Percentiles rank a stretch among this genome's conserved stretches.
Conservation (phyloP, 2,797 vertebrate genomes). For the Pelodytes ibericus region DNA sequence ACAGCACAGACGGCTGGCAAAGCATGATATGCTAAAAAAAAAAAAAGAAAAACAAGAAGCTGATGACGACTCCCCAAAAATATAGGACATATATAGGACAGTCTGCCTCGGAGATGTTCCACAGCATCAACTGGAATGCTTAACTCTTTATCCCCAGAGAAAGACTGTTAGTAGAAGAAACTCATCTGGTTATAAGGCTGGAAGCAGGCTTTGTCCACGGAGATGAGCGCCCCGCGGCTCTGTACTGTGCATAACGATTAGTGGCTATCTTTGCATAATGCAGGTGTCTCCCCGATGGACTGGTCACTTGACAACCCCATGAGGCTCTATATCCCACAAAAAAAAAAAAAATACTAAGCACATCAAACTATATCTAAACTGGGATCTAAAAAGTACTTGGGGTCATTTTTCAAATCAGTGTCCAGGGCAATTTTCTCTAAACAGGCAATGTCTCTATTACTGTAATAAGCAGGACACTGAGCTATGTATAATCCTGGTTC, state of each 20-base stretch:
- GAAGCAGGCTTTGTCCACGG: conserved; percentile 29
- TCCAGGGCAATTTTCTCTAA: no score
- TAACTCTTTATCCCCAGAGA: conserved; percentile 18
- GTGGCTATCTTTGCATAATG: not conserved
- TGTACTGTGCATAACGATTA: conserved; percentile 29
- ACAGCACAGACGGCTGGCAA: conserved; percentile 37
- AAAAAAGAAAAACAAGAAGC: not conserved
- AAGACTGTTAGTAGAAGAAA: conserved; percentile 36
- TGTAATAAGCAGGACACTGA: no score
- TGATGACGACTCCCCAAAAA: conserved; percentile 18
- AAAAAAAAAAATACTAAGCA: not conserved
- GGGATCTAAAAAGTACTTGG: not conserved
- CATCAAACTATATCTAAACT: not conserved
- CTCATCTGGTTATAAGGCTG: conserved; percentile 33
- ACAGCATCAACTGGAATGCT: conserved; percentile 28
- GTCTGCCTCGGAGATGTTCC: conserved; percentile 18
- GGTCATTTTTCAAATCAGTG: no score
- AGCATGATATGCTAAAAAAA: conserved; percentile 14
- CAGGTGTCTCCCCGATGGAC: not conserved
- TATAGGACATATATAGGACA: conserved; percentile 36
- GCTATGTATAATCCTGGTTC: no score
- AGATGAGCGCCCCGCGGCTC: conserved; percentile 11
- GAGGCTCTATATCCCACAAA: not conserved
- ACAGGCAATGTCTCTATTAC: no score
- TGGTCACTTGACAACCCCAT: not conserved